Evolutionary conservation across 1,140 invertebrate genomes (phyloP).

Genomic region (Chlorops oryzae): DNA sequence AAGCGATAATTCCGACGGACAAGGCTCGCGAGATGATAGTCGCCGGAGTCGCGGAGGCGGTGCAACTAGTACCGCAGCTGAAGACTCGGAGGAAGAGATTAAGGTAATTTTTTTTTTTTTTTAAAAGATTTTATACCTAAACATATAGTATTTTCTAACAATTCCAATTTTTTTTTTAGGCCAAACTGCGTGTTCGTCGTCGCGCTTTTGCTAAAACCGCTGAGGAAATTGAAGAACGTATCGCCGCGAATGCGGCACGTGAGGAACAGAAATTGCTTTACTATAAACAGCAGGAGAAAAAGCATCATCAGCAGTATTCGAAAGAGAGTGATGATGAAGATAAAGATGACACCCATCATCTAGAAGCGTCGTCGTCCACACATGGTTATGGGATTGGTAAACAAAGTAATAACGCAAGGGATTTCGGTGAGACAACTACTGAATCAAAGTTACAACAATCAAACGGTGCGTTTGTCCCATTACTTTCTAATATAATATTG

Average conservation of each 20-base stretch:
- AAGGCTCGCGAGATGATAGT: conserved; percentile 13
- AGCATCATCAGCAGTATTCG: background rate
- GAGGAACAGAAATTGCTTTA: conserved; percentile 34
- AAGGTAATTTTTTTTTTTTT: conserved; percentile 21
- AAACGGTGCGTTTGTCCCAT: conserved; percentile 27
- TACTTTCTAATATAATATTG: too few relatives aligned
- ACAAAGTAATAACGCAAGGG: conserved; percentile 10
- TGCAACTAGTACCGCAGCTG: conserved; percentile 20
- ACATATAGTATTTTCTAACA: too few relatives aligned
- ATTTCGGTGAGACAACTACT: conserved; percentile 18
- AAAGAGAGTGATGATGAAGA: background rate
- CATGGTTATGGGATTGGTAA: conserved; percentile 1
- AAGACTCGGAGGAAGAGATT: conserved; percentile 36
- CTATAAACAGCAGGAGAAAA: conserved; percentile 19
- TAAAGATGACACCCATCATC: background rate
- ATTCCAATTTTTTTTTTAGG: conserved; percentile 19
- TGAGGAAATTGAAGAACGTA: conserved; percentile 40
- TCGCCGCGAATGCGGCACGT: conserved; percentile 25
- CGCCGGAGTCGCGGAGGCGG: conserved; percentile 20
- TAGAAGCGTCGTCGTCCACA: background rate
- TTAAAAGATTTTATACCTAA: background rate
- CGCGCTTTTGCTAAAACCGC: conserved; percentile 34
- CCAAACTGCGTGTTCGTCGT: conserved; percentile 31
- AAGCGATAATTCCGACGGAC: conserved; percentile 25
- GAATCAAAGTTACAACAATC: conserved; percentile 31